Evolutionary conservation across 2,113 vertebrate genomes (phyloP).

Genomic region (Cebus imitator): DNA sequence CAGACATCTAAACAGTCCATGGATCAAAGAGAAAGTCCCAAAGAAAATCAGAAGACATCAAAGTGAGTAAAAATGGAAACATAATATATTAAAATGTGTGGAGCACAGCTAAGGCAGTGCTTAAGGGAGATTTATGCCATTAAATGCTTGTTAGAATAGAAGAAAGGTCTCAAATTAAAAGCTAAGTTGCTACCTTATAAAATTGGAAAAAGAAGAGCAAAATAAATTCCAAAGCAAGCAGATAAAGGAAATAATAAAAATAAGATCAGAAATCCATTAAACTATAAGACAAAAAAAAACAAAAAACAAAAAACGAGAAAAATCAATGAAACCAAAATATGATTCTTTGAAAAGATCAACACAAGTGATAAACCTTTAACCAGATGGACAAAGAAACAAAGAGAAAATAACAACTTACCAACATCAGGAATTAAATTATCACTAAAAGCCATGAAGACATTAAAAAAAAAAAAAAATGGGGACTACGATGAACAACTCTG

Average conservation of each 20-base stretch:
- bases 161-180: neutral
- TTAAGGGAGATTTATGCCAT: neutral
- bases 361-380: neutral
- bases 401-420: neutral
- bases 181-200: neutral
- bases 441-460: neutral
- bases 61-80: conserved; percentile 14
- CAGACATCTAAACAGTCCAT: neutral
- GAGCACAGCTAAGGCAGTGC: neutral
- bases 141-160: neutral
- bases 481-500: neutral
- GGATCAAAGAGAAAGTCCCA: neutral
- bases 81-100: neutral
- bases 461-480: neutral
- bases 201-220: neutral
- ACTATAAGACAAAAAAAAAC: neutral
- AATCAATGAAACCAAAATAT: neutral
- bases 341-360: neutral
- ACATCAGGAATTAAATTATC: conserved; percentile 2
- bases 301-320: neutral
- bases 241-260: neutral
- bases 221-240: conserved; percentile 10
- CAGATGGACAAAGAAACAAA: neutral
- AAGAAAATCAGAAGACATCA: neutral
- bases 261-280: neutral